phyloP scores from a whole-genome alignment of 2,113 vertebrate genomes.

The Melanerpes formicivorus region DNA sequence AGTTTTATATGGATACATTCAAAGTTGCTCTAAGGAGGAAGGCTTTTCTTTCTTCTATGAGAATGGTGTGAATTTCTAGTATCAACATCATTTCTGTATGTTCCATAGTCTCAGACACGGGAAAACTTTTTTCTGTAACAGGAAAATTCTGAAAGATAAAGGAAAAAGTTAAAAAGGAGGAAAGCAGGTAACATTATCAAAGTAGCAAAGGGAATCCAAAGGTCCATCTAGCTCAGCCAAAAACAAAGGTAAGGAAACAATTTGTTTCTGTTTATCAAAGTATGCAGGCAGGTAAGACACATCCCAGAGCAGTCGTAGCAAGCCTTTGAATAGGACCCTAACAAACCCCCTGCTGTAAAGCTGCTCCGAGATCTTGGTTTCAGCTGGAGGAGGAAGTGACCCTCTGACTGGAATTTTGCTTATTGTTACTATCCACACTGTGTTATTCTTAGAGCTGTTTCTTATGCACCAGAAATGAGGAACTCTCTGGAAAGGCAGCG shows the following conservation, averaged over 20 bases:
- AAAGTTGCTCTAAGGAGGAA: not conserved
- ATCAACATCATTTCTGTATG: not conserved
- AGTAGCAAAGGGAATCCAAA: not conserved
- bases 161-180: not conserved
- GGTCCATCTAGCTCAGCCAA: not conserved
- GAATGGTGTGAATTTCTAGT: not conserved
- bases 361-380: not conserved
- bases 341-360: not conserved
- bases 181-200: not conserved
- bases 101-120: not conserved
- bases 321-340: not conserved
- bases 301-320: not conserved
- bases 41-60: not conserved
- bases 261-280: not conserved
- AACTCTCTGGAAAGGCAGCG: not conserved
- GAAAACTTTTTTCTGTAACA: not conserved
- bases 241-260: not conserved
- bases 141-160: not conserved
- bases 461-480: not conserved
- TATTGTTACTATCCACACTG: not conserved
- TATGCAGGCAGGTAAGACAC: not conserved
- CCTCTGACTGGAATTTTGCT: not conserved
- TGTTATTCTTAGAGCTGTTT: not conserved
- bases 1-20: not conserved
- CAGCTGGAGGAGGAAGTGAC: not conserved